Conservation (phyloP, 2,888 invertebrate species). For the Drosophila mercatorum region DNA sequence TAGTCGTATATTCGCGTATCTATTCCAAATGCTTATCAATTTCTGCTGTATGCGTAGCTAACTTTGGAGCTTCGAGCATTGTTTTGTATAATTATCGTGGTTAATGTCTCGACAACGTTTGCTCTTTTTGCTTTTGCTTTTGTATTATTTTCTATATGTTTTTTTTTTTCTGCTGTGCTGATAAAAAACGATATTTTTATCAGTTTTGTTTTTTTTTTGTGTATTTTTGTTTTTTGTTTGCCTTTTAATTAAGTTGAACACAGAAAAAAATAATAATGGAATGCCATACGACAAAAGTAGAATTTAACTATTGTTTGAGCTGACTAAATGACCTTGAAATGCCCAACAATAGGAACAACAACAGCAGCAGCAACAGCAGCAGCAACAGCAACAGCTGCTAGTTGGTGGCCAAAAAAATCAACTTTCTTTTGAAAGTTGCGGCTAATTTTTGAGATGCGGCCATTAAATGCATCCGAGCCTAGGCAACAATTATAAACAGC, state of each 20-base stretch:
- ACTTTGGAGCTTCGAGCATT: conserved; percentile 36
- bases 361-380: background rate
- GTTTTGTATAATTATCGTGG: conserved; percentile 79
- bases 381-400: background rate
- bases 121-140: conserved; percentile 24
- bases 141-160: conserved; percentile 29
- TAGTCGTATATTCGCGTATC: conserved; percentile 47
- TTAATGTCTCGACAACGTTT: conserved; percentile 67
- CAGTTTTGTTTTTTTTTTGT: conserved; percentile 65
- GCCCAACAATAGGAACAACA: conserved; percentile 1
- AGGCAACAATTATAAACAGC: conserved; percentile 58
- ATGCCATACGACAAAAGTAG: conserved; percentile 40
- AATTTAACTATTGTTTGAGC: conserved; percentile 55
- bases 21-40: conserved; percentile 61
- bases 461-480: conserved; percentile 61
- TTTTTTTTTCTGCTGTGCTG: conserved; percentile 42
- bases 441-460: conserved; percentile 52
- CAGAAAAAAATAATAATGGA: conserved; percentile 47
- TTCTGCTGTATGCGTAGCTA: conserved; percentile 34
- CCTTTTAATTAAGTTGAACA: conserved; percentile 78
- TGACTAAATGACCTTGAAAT: conserved; percentile 49
- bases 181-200: conserved; percentile 68
- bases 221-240: conserved; percentile 64
- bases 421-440: conserved; percentile 65
- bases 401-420: conserved; percentile 42